Percentiles rank a stretch among this genome's conserved stretches.
phyloP scores from a whole-genome alignment of 2,113 vertebrate species.

The Epinephelus cyanopodus region DNA sequence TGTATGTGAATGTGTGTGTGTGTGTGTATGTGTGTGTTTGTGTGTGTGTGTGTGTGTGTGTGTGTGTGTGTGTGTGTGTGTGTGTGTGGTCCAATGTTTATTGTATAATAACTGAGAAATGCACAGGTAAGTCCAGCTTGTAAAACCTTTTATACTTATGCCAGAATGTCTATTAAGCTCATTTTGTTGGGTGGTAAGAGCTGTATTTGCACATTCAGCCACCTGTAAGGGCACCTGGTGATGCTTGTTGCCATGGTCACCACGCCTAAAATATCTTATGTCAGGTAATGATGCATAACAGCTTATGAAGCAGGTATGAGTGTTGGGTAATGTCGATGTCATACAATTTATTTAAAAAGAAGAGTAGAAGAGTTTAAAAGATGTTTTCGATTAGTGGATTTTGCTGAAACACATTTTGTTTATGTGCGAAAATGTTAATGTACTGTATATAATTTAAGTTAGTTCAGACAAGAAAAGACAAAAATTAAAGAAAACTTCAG shows the following conservation, averaged over 20 bases:
- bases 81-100: not conserved
- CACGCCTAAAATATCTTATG: not conserved
- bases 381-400: not conserved
- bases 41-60: not conserved
- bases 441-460: not conserved
- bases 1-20: constrained; percentile 6
- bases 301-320: not conserved
- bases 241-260: not conserved
- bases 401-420: not conserved
- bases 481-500: not conserved
- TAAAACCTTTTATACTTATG: not conserved
- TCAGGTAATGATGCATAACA: not conserved
- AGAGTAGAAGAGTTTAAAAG: too few relatives aligned
- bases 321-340: not conserved
- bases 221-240: not conserved
- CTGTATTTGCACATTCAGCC: not conserved
- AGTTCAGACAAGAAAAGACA: not conserved
- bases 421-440: not conserved
- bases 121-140: not conserved
- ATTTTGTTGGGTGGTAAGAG: not conserved
- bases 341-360: not conserved
- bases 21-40: constrained; percentile 1
- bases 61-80: not conserved
- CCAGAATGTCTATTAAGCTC: not conserved
- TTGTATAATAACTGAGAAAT: not conserved